These are phyloP conservation scores for Lasioglossum oenotherae DNA, from an alignment of 2,888 invertebrate genomes.

Conservation along the genomic window DNA sequence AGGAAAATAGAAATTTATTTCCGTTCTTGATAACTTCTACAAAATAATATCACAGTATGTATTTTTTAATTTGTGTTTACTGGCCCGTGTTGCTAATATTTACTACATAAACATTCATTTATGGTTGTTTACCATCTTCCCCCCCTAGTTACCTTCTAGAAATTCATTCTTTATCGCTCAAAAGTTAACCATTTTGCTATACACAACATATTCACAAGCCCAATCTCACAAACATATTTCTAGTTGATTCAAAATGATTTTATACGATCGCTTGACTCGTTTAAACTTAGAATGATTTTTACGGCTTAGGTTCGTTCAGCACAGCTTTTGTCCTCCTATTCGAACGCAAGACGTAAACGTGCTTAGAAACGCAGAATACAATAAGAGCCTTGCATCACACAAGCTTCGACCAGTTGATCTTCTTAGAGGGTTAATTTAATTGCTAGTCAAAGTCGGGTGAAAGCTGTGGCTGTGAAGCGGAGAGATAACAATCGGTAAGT, in stretches of 20 bases:
- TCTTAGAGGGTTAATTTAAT: constrained; percentile 48
- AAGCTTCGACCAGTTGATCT: constrained; percentile 21
- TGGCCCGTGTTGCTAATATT: no score
- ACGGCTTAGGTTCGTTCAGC: not conserved
- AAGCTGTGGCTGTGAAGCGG: constrained; percentile 38
- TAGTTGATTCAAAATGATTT: no score
- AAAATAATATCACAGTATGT: no score
- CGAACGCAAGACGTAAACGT: not conserved
- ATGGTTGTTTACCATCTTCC: no score
- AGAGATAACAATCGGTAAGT: constrained; percentile 39
- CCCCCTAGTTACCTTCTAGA: no score
- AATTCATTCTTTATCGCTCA: not conserved
- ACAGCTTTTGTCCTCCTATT: not conserved
- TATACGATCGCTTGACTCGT: not conserved
- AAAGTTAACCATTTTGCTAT: not conserved
- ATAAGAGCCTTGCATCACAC: not conserved
- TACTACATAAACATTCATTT: no score
- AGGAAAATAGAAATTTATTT: not conserved
- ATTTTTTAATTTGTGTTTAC: no score
- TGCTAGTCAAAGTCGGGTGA: constrained; percentile 32
- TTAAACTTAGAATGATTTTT: not conserved
- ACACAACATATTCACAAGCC: not conserved
- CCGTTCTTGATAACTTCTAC: not conserved
- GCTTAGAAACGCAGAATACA: not conserved
- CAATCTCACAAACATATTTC: no score